Conservation (phyloP, 2,797 vertebrate species). For the Acropternis orthonyx region DNA sequence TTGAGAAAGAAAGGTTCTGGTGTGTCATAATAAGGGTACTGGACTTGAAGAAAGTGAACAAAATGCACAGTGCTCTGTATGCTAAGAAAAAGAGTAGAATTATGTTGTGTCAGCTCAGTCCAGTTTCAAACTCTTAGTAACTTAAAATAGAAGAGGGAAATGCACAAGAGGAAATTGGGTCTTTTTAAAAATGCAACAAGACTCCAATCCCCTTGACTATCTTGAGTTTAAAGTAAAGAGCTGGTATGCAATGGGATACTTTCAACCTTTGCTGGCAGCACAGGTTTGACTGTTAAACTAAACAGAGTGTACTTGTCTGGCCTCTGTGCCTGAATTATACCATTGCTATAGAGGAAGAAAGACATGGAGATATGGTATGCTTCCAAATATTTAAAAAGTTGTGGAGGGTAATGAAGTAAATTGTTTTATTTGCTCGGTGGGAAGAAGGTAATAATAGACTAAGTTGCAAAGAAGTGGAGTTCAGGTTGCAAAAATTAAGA, state of each 20-base stretch:
- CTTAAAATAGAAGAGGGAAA: background rate
- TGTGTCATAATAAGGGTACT: background rate
- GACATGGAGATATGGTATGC: background rate
- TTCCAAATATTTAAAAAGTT: background rate
- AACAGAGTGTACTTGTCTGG: background rate
- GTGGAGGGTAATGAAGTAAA: background rate
- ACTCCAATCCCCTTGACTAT: background rate
- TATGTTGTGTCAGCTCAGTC: background rate
- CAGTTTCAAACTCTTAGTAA: background rate
- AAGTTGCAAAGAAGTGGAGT: background rate
- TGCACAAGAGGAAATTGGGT: background rate
- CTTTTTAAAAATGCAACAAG: background rate
- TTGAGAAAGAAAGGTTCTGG: background rate
- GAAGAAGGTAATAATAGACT: background rate
- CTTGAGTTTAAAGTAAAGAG: background rate
- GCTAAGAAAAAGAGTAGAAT: background rate
- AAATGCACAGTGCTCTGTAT: background rate
- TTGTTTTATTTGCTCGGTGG: background rate
- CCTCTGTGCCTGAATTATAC: background rate
- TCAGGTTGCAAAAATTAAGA: background rate
- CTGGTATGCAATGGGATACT: background rate
- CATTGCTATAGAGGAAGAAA: background rate
- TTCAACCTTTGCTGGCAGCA: background rate
- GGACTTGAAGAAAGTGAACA: background rate
- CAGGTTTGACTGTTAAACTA: background rate